Conservation (phyloP, 2,113 vertebrate species). For the Boleophthalmus pectinirostris region DNA sequence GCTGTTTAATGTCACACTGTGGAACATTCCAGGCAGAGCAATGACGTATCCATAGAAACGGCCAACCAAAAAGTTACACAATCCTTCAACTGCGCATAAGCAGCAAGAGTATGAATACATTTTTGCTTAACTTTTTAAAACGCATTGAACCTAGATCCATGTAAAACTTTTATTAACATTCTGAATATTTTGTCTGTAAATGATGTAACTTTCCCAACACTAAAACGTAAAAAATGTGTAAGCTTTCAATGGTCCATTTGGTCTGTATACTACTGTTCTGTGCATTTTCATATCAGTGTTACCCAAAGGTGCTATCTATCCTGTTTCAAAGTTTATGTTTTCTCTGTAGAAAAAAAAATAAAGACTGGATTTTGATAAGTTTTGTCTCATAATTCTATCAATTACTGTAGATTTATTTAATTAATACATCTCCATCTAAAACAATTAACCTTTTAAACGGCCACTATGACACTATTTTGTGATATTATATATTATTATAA, state of each 20-base stretch:
- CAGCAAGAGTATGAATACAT: background rate
- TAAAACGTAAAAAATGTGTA: slow-evolving; percentile 33
- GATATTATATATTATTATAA: too few species aligned
- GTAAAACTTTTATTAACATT: background rate
- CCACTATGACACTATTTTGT: too few species aligned
- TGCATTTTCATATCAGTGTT: slow-evolving; percentile 1
- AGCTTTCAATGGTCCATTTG: slow-evolving; percentile 10
- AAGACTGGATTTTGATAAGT: slow-evolving; percentile 45
- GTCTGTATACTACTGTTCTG: slow-evolving; percentile 5
- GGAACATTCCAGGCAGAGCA: too few species aligned
- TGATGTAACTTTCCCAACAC: slow-evolving; percentile 31
- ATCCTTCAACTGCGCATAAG: background rate
- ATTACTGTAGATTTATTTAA: background rate
- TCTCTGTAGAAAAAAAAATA: slow-evolving; percentile 39
- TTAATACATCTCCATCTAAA: background rate
- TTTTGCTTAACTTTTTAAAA: background rate
- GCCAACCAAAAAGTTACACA: too few species aligned
- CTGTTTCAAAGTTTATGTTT: background rate
- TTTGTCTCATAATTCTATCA: background rate
- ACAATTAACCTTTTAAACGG: too few species aligned
- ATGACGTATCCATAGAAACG: too few species aligned
- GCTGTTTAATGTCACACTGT: too few species aligned
- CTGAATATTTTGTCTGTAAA: slow-evolving; percentile 1
- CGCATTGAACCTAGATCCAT: background rate
- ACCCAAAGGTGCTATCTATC: background rate